Conservation (phyloP, 2,888 invertebrate genomes). For the Camptogramma bilineatum region DNA sequence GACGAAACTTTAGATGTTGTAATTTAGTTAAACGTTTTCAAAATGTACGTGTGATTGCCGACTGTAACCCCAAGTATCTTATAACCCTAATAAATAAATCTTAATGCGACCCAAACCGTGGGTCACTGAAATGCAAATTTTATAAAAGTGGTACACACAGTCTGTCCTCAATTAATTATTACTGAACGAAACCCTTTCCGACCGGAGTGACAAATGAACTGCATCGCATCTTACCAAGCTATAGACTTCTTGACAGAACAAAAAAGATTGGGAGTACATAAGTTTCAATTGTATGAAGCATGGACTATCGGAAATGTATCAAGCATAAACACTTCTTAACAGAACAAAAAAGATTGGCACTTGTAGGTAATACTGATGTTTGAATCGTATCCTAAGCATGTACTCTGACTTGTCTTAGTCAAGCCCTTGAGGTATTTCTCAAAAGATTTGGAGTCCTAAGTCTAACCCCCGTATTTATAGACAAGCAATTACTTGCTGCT, state of each 20-base stretch:
- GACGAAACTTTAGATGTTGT: not conserved
- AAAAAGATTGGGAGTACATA: too few relatives aligned
- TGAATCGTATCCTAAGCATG: too few relatives aligned
- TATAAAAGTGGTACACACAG: constrained; percentile 50
- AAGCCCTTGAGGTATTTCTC: too few relatives aligned
- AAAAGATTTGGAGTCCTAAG: too few relatives aligned
- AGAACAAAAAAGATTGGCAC: too few relatives aligned
- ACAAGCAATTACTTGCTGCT: too few relatives aligned
- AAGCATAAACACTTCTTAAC: too few relatives aligned
- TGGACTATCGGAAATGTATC: too few relatives aligned
- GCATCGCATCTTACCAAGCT: not conserved
- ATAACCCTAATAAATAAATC: constrained; percentile 2
- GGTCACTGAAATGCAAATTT: constrained; percentile 61
- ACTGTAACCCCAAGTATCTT: not conserved
- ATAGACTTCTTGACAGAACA: not conserved
- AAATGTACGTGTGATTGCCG: not conserved
- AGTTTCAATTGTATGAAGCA: too few relatives aligned
- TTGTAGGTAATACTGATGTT: too few relatives aligned
- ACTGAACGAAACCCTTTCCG: constrained; percentile 70
- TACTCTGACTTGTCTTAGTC: too few relatives aligned
- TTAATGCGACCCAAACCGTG: not conserved
- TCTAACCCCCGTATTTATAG: too few relatives aligned
- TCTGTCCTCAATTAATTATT: constrained; percentile 75
- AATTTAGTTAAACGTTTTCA: not conserved
- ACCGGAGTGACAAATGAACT: constrained; percentile 7